phyloP scores from a whole-genome alignment of 2,888 invertebrate genomes.

The Limnephilus auricula region DNA sequence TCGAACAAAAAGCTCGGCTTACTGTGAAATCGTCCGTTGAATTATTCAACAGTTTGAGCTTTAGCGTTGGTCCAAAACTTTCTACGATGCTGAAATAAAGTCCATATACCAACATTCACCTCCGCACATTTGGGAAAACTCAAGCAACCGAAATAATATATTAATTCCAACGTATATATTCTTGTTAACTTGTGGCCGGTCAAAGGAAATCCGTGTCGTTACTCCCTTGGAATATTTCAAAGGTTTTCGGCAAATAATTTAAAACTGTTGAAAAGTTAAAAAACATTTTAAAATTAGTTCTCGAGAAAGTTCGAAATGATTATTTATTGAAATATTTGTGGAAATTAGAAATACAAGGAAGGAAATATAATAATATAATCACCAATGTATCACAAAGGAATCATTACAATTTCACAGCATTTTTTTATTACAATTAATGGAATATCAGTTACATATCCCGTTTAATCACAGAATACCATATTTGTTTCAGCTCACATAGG shows the following conservation, averaged over 20 bases:
- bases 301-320: too few relatives aligned
- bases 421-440: too few relatives aligned
- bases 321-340: too few relatives aligned
- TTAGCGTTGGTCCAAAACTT: conserved; percentile 32
- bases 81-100: conserved; percentile 20
- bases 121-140: not conserved
- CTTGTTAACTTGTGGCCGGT: not conserved
- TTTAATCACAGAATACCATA: too few relatives aligned
- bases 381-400: too few relatives aligned
- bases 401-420: too few relatives aligned
- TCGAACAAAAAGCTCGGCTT: conserved; percentile 48
- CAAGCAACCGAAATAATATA: not conserved
- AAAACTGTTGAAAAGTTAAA: not conserved
- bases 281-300: not conserved
- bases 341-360: too few relatives aligned
- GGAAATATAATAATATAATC: too few relatives aligned
- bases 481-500: too few relatives aligned
- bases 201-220: not conserved
- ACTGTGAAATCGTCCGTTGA: conserved; percentile 48
- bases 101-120: not conserved
- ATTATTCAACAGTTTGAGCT: conserved; percentile 57
- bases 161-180: not conserved
- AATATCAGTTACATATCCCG: too few relatives aligned
- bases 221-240: not conserved
- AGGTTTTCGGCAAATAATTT: not conserved